Evolutionary conservation across 2,113 vertebrate species (phyloP).

Genomic region (Seriola quinqueradiata): DNA sequence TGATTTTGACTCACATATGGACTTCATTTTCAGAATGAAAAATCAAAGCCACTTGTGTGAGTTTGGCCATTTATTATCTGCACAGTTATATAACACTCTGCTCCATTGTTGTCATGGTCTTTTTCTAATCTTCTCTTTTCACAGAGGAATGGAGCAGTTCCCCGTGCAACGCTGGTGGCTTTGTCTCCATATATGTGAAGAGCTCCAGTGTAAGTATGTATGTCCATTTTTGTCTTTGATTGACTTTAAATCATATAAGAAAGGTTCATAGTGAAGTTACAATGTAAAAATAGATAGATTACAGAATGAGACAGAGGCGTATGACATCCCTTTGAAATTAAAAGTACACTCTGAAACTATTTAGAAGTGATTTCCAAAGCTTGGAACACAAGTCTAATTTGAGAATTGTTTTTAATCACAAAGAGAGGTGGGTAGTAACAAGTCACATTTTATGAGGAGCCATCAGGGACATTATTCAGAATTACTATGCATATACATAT

Average conservation of each 20-base stretch:
- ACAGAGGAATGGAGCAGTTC: conserved; percentile 23
- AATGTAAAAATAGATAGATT: neutral
- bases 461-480: no score
- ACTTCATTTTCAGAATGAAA: conserved; percentile 19
- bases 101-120: conserved; percentile 2
- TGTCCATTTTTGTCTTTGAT: neutral
- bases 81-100: conserved; percentile 14
- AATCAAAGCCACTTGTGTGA: conserved; percentile 11
- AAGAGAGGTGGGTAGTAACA: no score
- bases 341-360: no score
- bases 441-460: no score
- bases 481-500: no score
- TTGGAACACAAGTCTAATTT: no score
- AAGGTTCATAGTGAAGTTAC: neutral
- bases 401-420: no score
- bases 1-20: conserved; percentile 11
- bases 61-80: conserved; percentile 7
- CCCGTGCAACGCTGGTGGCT: neutral
- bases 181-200: conserved; percentile 33
- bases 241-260: neutral
- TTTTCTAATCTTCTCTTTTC: conserved; percentile 5
- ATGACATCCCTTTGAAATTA: no score
- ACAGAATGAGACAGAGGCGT: neutral
- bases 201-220: neutral
- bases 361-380: no score